These are phyloP conservation scores for Acanthornis magna DNA, from an alignment of 2,797 vertebrate genomes.

Conservation along the genomic window DNA sequence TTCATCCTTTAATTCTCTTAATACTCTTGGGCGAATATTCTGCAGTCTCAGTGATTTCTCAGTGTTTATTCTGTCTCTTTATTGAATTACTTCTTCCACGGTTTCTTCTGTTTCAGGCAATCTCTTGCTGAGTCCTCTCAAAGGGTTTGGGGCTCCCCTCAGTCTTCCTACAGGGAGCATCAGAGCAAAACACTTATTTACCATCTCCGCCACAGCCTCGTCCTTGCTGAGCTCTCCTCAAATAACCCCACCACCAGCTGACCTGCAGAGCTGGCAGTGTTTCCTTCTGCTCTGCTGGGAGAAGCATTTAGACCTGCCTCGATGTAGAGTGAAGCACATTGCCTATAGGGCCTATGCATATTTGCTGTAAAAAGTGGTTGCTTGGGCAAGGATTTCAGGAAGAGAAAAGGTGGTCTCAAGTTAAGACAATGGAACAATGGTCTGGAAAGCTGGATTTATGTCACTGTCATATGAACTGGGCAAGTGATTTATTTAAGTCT, in stretches of 20 bases:
- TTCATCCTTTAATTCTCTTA: not conserved
- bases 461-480: not conserved
- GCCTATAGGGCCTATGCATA: not conserved
- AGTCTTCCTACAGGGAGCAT: not conserved
- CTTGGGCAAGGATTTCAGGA: not conserved
- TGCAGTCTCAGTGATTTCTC: not conserved
- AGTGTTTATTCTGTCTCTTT: not conserved
- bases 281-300: not conserved
- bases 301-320: not conserved
- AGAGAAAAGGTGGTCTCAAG: not conserved
- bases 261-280: not conserved
- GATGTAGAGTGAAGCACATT: not conserved
- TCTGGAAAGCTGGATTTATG: constrained; percentile 9
- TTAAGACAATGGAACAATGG: not conserved
- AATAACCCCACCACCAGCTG: not conserved
- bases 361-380: not conserved
- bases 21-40: not conserved
- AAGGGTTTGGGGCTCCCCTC: not conserved
- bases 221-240: not conserved
- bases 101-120: not conserved
- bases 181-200: not conserved
- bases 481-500: not conserved
- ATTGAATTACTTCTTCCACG: not conserved
- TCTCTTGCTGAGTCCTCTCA: not conserved
- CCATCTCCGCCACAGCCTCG: not conserved